Percentiles rank a stretch among this genome's conserved stretches.
Conservation (phyloP, 2,797 vertebrate genomes). For the Acrossocheilus wenchowensis region DNA sequence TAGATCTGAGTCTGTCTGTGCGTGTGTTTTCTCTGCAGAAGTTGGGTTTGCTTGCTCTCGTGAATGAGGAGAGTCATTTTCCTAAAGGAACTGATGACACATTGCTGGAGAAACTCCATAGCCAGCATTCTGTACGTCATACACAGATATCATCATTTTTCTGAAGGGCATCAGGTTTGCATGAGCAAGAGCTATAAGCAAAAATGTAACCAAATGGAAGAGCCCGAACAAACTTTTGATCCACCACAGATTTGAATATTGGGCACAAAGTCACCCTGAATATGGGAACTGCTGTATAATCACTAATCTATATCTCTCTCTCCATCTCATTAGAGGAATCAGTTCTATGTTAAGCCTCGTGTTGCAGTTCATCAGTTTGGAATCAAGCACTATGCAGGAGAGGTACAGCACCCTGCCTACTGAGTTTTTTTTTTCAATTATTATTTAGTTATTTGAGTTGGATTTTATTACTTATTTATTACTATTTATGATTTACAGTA, state of each 20-base stretch:
- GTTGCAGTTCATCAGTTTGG: constrained; percentile 94
- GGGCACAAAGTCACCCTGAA: background rate
- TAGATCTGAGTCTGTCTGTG: background rate
- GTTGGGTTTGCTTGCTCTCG: constrained; percentile 92
- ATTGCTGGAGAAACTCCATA: constrained; percentile 92
- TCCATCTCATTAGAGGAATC: constrained; percentile 85
- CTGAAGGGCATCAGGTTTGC: background rate
- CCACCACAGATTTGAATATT: background rate
- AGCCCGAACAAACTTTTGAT: background rate
- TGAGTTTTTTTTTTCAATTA: background rate
- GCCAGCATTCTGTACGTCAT: constrained; percentile 87
- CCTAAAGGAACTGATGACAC: constrained; percentile 94
- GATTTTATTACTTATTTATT: background rate
- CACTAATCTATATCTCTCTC: background rate
- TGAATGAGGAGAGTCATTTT: constrained; percentile 98
- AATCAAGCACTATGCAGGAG: constrained; percentile 95
- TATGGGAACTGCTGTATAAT: background rate
- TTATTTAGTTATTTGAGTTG: background rate
- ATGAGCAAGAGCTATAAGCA: background rate
- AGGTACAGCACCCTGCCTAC: constrained; percentile 80
- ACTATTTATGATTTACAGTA: background rate
- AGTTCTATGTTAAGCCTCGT: constrained; percentile 94
- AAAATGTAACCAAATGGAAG: background rate
- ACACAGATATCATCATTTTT: background rate
- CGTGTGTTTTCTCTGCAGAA: constrained; percentile 79